Evolutionary conservation across 2,797 vertebrate genomes (phyloP).

Genomic region (Ambastaia sidthimunki): DNA sequence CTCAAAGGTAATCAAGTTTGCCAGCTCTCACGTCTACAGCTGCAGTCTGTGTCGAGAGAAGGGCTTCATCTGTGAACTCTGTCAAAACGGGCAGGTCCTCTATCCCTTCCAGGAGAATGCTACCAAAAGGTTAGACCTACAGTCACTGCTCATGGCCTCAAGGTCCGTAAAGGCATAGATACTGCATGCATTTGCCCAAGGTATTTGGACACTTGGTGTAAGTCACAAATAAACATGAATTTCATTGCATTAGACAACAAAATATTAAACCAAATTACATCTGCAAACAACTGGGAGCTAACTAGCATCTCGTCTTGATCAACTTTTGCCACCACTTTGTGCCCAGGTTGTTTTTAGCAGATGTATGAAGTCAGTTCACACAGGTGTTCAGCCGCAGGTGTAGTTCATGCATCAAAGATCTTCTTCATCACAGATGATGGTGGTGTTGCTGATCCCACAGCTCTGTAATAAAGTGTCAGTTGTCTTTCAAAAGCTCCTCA

Average conservation of each 20-base stretch:
- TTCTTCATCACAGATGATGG: background rate
- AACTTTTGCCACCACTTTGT: background rate
- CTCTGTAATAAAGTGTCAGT: background rate
- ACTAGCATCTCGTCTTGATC: too few species aligned
- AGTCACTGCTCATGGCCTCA: too few species aligned
- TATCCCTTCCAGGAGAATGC: slow-evolving; percentile 96
- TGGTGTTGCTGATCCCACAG: background rate
- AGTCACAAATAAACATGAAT: background rate
- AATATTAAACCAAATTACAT: too few species aligned
- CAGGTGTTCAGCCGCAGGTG: background rate
- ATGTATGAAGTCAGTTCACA: background rate
- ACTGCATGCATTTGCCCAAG: background rate
- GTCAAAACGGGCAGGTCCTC: slow-evolving; percentile 93
- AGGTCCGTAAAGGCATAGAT: background rate
- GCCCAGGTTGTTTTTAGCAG: background rate
- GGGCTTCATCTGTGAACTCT: slow-evolving; percentile 98
- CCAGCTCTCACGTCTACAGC: slow-evolving; percentile 93
- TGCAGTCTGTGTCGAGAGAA: slow-evolving; percentile 98
- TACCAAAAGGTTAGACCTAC: slow-evolving; percentile 86
- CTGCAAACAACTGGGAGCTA: too few species aligned
- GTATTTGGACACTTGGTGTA: background rate
- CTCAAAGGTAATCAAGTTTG: slow-evolving; percentile 97
- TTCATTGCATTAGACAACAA: background rate
- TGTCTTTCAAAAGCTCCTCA: slow-evolving; percentile 10
- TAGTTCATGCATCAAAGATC: background rate